phyloP scores from a whole-genome alignment of 2,797 vertebrate species.

The Nannoperca obscura region DNA sequence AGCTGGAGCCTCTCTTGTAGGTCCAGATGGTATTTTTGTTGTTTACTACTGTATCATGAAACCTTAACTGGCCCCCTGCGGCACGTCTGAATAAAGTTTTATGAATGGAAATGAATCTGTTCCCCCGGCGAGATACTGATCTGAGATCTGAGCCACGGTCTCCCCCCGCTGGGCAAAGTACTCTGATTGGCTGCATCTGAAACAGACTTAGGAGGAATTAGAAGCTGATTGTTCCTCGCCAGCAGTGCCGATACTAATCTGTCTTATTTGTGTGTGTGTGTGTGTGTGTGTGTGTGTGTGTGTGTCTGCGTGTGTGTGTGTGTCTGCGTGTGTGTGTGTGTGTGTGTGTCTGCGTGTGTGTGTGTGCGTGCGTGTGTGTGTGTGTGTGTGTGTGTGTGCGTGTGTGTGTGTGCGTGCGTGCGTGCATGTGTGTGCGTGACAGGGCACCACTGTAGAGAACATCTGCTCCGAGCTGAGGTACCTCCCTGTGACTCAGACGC shows the following conservation, averaged over 20 bases:
- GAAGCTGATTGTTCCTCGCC: slow-evolving; percentile 38
- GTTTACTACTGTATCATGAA: slow-evolving; percentile 24
- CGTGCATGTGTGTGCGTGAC: slow-evolving; percentile 49
- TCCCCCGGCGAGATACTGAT: slow-evolving; percentile 29
- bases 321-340: slow-evolving; percentile 42
- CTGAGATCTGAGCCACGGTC: slow-evolving; percentile 14
- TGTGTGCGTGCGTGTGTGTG: slow-evolving; percentile 51
- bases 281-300: slow-evolving; percentile 44
- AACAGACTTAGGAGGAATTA: slow-evolving; percentile 37
- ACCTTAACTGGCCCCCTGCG: neutral
- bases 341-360: slow-evolving; percentile 48
- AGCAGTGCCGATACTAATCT: slow-evolving; percentile 45
- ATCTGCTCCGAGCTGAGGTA: slow-evolving; percentile 95
- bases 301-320: slow-evolving; percentile 49
- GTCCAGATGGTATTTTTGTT: slow-evolving; percentile 13
- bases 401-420: slow-evolving; percentile 37
- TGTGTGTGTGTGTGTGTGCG: slow-evolving; percentile 46
- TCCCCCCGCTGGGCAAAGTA: neutral
- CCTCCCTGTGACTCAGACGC: slow-evolving; percentile 88
- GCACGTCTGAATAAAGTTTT: slow-evolving; percentile 20
- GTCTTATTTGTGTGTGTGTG: slow-evolving; percentile 39
- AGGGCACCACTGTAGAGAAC: slow-evolving; percentile 95
- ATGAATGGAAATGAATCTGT: slow-evolving; percentile 25
- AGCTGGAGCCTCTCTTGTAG: neutral
- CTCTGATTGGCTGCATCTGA: slow-evolving; percentile 23